Evolutionary conservation across 2,797 vertebrate species (phyloP), one percentile per base, ranked within the genome.

Genomic region (Benthosema pterotum): DNA sequence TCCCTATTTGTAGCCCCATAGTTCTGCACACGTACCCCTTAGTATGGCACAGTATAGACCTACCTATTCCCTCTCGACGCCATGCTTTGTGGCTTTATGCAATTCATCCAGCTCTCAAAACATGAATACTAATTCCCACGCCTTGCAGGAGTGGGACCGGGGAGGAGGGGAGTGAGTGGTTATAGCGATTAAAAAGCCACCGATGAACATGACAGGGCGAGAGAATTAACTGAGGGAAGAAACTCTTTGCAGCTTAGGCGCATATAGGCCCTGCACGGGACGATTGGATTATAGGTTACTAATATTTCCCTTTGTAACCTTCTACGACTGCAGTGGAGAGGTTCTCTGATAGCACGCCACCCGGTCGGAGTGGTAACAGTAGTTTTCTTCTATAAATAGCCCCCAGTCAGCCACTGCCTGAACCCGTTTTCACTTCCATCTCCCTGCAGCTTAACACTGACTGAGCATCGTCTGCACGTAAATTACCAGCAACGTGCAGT

Each of bases 321-420:
- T 17, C n/a, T n/a, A 18, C n/a, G 47, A 25, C 22, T 25, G 3
- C 3, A 25, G 22, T 25, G 22, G 22, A 43, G 38, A 56, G 25
- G 54, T 11, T 42, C 11, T 43, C 15, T 25, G 54, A 52, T 25
- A 52, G 48, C 16, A 53, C 7, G 13, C 15, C 5, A 18, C 25
- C 17, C 49, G 55, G 48, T 32, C 51, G 38, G 42, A 52, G 32
- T 16, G 49, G 42, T 59, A 52, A 42, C 32, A 28, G 47, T 28
- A 48, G 5, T 3, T 71, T n/a, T 14, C 28, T 45, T 56, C 57
- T 50, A 71, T 65, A 71, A 55, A 65, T 71, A 61, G 54, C 60
- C 42, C 12, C 28, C 47, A 43, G 32, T 22, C 16, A 47, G 28
- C 32, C 32, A 38, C 32, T 38, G 32, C 8, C 32, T 38, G 32